phyloP scores from a whole-genome alignment of 2,113 vertebrate species.

The Forbesichthys papilliferus region DNA sequence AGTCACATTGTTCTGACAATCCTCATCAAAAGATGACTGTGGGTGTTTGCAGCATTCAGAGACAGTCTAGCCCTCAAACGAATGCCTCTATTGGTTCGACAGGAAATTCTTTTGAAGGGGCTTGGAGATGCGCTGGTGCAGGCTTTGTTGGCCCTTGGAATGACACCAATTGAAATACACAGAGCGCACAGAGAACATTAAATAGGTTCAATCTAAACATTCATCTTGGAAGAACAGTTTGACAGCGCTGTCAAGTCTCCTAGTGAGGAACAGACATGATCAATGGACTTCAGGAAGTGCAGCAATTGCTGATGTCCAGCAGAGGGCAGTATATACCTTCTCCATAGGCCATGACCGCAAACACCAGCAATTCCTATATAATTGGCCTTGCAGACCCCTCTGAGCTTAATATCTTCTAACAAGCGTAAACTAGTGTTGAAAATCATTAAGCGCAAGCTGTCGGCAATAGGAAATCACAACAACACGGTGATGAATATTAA shows the following conservation, averaged over 20 bases:
- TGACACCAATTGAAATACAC: background rate
- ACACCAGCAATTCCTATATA: slow-evolving; percentile 45
- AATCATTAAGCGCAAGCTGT: slow-evolving; percentile 71
- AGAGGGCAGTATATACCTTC: slow-evolving; percentile 75
- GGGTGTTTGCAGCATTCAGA: slow-evolving; percentile 9
- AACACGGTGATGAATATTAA: slow-evolving; percentile 68
- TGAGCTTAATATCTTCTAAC: slow-evolving; percentile 73
- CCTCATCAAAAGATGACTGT: slow-evolving; percentile 13
- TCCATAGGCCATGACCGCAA: slow-evolving; percentile 33
- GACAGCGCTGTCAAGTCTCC: background rate
- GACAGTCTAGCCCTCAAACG: slow-evolving; percentile 13
- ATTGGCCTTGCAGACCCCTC: slow-evolving; percentile 71
- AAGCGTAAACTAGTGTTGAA: slow-evolving; percentile 74
- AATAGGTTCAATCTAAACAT: background rate
- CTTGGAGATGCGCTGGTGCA: background rate
- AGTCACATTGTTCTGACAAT: background rate
- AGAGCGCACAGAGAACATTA: background rate
- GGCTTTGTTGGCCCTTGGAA: background rate
- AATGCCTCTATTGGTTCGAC: background rate
- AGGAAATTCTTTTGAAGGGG: background rate
- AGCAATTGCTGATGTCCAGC: slow-evolving; percentile 38
- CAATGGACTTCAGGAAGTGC: slow-evolving; percentile 22
- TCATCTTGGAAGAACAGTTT: background rate
- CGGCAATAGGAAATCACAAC: slow-evolving; percentile 60
- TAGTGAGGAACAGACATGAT: background rate